These are phyloP conservation scores for Vulpes lagopus DNA, from an alignment of 2,113 vertebrate genomes.

Conservation along the genomic window DNA sequence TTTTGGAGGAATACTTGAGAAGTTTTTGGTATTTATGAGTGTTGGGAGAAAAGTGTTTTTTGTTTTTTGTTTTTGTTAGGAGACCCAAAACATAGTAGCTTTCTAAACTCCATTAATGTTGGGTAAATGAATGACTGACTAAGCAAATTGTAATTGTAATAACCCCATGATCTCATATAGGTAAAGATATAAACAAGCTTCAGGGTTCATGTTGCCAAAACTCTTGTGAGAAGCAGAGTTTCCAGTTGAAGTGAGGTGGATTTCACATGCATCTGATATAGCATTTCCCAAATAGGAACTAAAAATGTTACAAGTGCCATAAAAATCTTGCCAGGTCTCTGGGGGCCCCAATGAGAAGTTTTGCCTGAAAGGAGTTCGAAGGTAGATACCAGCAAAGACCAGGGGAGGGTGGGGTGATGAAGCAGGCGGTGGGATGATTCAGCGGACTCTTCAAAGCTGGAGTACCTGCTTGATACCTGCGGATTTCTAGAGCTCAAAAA, in stretches of 20 bases:
- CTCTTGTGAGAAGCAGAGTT: neutral
- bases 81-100: neutral
- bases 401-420: neutral
- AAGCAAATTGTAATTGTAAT: neutral
- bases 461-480: neutral
- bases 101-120: neutral
- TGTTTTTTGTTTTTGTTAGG: neutral
- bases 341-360: neutral
- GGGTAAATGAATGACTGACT: slow-evolving; percentile 10
- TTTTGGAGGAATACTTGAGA: slow-evolving; percentile 11
- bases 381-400: neutral
- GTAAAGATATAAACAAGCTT: neutral
- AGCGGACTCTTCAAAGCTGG: neutral
- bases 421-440: neutral
- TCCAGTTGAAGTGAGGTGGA: neutral
- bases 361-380: neutral
- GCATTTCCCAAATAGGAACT: slow-evolving; percentile 9
- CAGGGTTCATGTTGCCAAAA: neutral
- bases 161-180: neutral
- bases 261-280: neutral
- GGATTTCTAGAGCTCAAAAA: slow-evolving; percentile 5
- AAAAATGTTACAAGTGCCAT: neutral
- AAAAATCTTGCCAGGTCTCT: neutral
- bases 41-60: neutral
- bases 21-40: neutral